A percentile compares a stretch with the other conserved stretches of the same genome.
These are phyloP conservation scores for Motacilla alba DNA, from an alignment of 2,113 vertebrate species.

Conservation along the genomic window DNA sequence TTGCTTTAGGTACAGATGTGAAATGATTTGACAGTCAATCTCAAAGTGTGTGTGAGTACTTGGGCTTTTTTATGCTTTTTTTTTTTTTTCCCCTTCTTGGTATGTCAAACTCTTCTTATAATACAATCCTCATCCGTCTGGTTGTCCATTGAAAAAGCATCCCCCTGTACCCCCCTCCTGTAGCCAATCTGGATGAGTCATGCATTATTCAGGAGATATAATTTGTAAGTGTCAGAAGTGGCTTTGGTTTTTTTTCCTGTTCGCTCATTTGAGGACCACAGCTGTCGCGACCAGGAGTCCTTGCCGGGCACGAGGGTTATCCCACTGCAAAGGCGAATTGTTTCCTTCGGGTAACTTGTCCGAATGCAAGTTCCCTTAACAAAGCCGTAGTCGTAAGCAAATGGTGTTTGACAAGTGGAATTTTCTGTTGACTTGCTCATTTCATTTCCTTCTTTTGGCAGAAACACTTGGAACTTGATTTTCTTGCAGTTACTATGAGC, in stretches of 20 bases:
- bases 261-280: conserved; percentile 42
- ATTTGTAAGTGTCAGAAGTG: conserved; percentile 69
- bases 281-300: conserved; percentile 35
- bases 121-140: conserved; percentile 68
- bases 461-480: conserved; percentile 74
- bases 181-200: conserved; percentile 66
- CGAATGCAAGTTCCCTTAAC: conserved; percentile 54
- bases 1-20: conserved; percentile 86
- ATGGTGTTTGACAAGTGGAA: conserved; percentile 77
- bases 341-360: conserved; percentile 53
- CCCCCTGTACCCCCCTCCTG: not conserved
- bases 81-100: conserved; percentile 40
- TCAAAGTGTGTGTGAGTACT: conserved; percentile 78
- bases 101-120: conserved; percentile 78
- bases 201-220: conserved; percentile 64
- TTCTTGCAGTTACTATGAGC: conserved; percentile 73
- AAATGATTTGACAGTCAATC: conserved; percentile 84
- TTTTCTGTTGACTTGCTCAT: conserved; percentile 75
- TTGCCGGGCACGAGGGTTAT: conserved; percentile 19
- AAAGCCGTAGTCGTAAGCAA: conserved; percentile 68
- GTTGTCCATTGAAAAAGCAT: conserved; percentile 69
- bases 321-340: not conserved
- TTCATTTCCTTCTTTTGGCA: conserved; percentile 74
- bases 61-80: not conserved
- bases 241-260: conserved; percentile 48